A percentile compares a stretch with the other conserved stretches of the same genome.
Evolutionary conservation across 2,888 invertebrate species (phyloP).

Genomic region (Leptinotarsa peninsularis): DNA sequence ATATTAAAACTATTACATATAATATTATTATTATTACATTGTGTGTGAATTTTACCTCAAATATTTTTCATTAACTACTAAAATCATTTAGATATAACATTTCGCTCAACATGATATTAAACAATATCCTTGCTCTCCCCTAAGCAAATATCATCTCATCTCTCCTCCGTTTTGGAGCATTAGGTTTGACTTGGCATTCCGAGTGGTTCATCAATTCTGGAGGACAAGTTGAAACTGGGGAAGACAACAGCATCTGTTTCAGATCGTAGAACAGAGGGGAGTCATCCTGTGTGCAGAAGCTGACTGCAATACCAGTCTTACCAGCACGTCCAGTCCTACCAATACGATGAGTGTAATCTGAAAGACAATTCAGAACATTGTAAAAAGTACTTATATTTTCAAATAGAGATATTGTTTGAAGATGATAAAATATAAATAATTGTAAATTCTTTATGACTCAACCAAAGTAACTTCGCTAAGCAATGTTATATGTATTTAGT

Average conservation of each 20-base stretch:
- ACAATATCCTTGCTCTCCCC: neutral
- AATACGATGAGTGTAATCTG: constrained; percentile 96
- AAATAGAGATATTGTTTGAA: no score
- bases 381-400: neutral
- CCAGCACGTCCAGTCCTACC: constrained; percentile 99
- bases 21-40: no score
- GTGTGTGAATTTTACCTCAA: no score
- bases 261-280: constrained; percentile 95
- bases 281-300: constrained; percentile 98
- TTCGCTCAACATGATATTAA: neutral
- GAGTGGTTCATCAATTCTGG: constrained; percentile 98
- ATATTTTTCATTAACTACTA: no score
- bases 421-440: no score
- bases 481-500: no score
- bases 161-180: constrained; percentile 91
- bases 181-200: constrained; percentile 97
- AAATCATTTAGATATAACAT: neutral
- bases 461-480: no score
- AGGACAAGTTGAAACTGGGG: constrained; percentile 94
- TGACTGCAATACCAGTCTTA: constrained; percentile 95
- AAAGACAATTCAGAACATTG: constrained; percentile 44
- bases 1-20: no score
- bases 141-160: constrained; percentile 97
- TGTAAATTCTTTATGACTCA: no score
- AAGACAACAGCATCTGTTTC: constrained; percentile 88